phyloP scores from a whole-genome alignment of 2,113 vertebrate genomes.

The Gulo gulo region DNA sequence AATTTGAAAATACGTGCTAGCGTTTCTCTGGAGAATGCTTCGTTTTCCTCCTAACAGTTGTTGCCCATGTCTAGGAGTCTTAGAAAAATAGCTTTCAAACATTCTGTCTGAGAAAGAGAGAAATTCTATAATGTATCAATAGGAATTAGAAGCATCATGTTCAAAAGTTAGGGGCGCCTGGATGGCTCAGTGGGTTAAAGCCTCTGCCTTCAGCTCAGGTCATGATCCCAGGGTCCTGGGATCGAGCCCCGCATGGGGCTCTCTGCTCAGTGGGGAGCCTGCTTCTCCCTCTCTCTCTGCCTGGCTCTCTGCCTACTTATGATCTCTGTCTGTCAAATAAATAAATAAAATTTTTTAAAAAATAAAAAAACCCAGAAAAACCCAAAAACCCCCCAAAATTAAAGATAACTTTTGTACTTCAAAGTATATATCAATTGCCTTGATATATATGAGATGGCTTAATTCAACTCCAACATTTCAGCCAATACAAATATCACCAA shows the following conservation, averaged over 20 bases:
- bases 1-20: not conserved
- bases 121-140: not conserved
- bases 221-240: too few relatives aligned
- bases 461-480: conserved; percentile 31
- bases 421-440: not conserved
- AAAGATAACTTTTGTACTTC: not conserved
- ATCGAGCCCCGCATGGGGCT: too few relatives aligned
- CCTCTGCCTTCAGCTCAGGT: too few relatives aligned
- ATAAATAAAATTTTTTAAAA: too few relatives aligned
- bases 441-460: not conserved
- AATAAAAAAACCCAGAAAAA: too few relatives aligned
- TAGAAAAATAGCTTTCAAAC: not conserved
- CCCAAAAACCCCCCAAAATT: not conserved
- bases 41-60: not conserved
- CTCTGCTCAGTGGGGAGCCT: too few relatives aligned
- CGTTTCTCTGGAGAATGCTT: not conserved
- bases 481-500: not conserved
- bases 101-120: not conserved
- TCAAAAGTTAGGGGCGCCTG: not conserved
- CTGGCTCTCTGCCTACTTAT: too few relatives aligned
- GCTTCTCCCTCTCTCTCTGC: too few relatives aligned
- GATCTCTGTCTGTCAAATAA: too few relatives aligned
- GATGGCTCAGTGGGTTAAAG: too few relatives aligned
- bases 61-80: not conserved
- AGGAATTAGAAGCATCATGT: not conserved